Conservation (phyloP, 2,888 invertebrate species). For the Synergus itoensis region DNA sequence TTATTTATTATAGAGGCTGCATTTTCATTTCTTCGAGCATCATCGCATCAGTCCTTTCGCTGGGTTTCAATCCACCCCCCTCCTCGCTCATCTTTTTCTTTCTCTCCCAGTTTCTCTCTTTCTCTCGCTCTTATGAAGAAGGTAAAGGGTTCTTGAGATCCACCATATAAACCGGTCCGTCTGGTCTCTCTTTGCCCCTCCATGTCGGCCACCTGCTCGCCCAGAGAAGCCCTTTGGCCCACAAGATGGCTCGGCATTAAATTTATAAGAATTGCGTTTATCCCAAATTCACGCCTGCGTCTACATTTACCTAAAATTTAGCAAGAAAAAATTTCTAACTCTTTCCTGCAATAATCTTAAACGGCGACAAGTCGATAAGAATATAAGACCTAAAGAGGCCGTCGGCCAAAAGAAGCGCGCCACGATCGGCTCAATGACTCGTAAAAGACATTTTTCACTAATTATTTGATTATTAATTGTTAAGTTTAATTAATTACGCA, state of each 20-base stretch:
- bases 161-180: slow-evolving; percentile 76
- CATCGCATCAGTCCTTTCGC: slow-evolving; percentile 29
- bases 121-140: slow-evolving; percentile 55
- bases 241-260: slow-evolving; percentile 70
- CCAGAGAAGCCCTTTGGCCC: slow-evolving; percentile 64
- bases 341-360: too few species aligned
- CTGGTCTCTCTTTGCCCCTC: slow-evolving; percentile 70
- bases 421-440: slow-evolving; percentile 46
- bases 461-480: slow-evolving; percentile 74
- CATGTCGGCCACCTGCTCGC: slow-evolving; percentile 73
- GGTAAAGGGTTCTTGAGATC: slow-evolving; percentile 68
- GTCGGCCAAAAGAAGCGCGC: not conserved
- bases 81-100: slow-evolving; percentile 46
- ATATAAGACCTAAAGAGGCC: not conserved
- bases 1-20: slow-evolving; percentile 25
- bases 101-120: slow-evolving; percentile 32
- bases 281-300: slow-evolving; percentile 63
- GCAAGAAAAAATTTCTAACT: not conserved
- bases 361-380: too few species aligned
- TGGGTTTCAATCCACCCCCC: slow-evolving; percentile 42
- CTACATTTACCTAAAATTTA: slow-evolving; percentile 52
- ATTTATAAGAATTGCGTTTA: slow-evolving; percentile 73
- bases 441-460: slow-evolving; percentile 55
- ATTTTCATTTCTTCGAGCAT: slow-evolving; percentile 34
- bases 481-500: slow-evolving; percentile 74